These are phyloP conservation scores for Ctenochaetus hawaiiensis DNA, from an alignment of 2,797 vertebrate genomes.

Conservation along the genomic window DNA sequence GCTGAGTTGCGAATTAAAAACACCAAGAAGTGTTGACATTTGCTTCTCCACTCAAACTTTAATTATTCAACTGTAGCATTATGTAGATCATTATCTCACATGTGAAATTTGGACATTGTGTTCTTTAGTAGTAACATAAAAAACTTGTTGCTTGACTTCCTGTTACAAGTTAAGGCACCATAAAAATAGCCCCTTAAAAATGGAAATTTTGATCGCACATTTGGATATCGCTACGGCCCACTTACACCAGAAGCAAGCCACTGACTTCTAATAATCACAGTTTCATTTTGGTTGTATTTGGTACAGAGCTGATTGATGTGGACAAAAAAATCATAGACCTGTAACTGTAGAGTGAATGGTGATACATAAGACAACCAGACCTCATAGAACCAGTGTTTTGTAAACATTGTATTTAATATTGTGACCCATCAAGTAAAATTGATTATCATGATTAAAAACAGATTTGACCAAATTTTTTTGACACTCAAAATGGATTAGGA, in stretches of 20 bases:
- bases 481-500: too few relatives aligned
- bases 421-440: too few relatives aligned
- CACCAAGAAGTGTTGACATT: conserved; percentile 17
- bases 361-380: too few relatives aligned
- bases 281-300: background rate
- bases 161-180: background rate
- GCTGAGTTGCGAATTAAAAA: conserved; percentile 3
- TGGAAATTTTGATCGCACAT: background rate
- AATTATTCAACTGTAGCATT: background rate
- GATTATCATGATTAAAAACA: too few relatives aligned
- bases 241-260: background rate
- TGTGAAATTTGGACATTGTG: background rate
- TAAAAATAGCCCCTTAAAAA: background rate
- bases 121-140: background rate
- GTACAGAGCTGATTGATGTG: too few relatives aligned
- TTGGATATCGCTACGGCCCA: background rate
- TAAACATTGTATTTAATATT: too few relatives aligned
- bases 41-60: background rate
- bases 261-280: too few relatives aligned
- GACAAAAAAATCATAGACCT: too few relatives aligned
- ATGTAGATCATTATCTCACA: background rate
- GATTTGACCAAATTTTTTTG: too few relatives aligned
- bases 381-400: too few relatives aligned
- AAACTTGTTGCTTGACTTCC: background rate
- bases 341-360: too few relatives aligned